Percentiles rank a stretch among this genome's conserved stretches.
Conservation (phyloP, 2,113 vertebrate species). For the Passer domesticus region DNA sequence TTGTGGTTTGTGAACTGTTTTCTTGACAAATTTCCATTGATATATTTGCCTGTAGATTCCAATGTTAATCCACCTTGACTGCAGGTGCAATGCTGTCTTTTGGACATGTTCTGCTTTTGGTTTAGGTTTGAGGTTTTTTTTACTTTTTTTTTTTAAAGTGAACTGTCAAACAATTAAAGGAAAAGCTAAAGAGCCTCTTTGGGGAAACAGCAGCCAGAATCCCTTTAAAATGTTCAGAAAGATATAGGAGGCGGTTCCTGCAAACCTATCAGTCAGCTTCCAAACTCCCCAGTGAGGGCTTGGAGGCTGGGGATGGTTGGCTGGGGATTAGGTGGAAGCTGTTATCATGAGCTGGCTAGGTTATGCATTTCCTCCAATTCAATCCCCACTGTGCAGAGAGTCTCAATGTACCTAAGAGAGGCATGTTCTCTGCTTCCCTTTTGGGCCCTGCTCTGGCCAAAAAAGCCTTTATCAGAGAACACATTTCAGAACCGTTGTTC, state of each 20-base stretch:
- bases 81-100: neutral
- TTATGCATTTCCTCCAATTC: conserved; percentile 53
- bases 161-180: neutral
- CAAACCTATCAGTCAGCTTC: neutral
- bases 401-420: neutral
- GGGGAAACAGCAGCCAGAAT: neutral
- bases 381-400: neutral
- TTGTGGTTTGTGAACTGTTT: neutral
- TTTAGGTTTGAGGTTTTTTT: neutral
- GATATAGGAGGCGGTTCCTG: neutral
- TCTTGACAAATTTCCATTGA: neutral
- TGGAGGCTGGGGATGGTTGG: neutral
- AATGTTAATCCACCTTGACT: neutral
- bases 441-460: neutral
- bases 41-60: neutral
- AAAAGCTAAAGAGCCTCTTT: neutral
- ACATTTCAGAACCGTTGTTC: neutral
- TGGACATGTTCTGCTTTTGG: neutral
- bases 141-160: neutral
- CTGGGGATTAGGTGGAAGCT: conserved; percentile 3
- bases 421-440: conserved; percentile 4
- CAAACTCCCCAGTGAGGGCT: neutral
- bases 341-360: neutral
- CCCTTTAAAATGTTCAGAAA: neutral
- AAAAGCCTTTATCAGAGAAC: conserved; percentile 16